Base-by-base conservation (phyloP, 1,140 invertebrate genomes). In the Lerema accius region DNA sequence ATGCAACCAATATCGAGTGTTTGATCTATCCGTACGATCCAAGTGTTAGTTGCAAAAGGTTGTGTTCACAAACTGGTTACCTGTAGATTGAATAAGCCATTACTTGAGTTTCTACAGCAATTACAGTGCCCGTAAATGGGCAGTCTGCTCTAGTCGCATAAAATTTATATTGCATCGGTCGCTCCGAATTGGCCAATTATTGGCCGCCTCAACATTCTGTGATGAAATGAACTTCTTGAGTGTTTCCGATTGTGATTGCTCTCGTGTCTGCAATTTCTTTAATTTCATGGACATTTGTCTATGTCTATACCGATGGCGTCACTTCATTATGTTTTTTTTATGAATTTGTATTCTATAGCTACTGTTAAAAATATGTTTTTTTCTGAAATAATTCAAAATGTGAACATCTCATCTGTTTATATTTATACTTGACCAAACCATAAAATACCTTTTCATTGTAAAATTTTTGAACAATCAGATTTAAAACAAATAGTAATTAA, bases 61-160 rank as follows among this genome's bases (percentile, higher is more conserved):
- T 51, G 11, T 42, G 19, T 14, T 26, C 17, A 5, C 55, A 48
- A 67, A 76, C 78, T 58, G 68, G 81, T 77, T 74, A 56, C 32
- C 14, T 17, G 48, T 59, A 48, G 58, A 75, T 76, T 76, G 71
- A 82, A 82, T 84, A 82, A 81, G 75, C 78, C 76, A 81, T 84
- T 82, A 79, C 68, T 66, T 65, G 66, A 78, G 73, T 83, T 86
- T 84, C 81, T 69, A 78, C 75, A 73, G 78, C 78, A 80, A 86
- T 84, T 80, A 82, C 74, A 53, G 28, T 49, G 49, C 15, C 71
- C 75, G 48, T 76, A 82, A 74, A 80, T 71, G 73, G 78, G 35
- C 46, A 64, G 70, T 71, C 63, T 71, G 65, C 56, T 61, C 69
- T 64, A 58, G 46, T 67, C 64, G 71, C 66, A 67, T 73, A 66